These are phyloP conservation scores for Phenganax subtilis DNA, from an alignment of 92 coral and sea anemone species.

Conservation along the genomic window DNA sequence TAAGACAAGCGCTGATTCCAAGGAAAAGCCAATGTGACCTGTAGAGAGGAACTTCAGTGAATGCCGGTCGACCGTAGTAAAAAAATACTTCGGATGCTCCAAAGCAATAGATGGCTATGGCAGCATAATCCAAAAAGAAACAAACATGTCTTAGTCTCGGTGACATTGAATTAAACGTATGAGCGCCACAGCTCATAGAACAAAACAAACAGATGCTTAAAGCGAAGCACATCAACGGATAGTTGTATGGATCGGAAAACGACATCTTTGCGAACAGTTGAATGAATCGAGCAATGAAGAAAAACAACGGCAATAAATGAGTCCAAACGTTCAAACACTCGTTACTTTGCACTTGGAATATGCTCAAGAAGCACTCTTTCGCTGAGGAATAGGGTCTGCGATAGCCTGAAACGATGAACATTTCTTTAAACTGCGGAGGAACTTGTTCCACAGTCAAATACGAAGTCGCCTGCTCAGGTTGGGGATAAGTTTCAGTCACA, in stretches of 20 bases:
- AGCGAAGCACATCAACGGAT: constrained; percentile 81
- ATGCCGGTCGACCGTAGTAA: constrained; percentile 81
- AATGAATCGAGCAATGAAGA: constrained; percentile 63
- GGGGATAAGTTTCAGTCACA: background rate
- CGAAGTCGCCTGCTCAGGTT: background rate
- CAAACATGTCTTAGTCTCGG: constrained; percentile 76
- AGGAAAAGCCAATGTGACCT: constrained; percentile 55
- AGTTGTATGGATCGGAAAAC: constrained; percentile 59
- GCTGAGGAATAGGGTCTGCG: constrained; percentile 85
- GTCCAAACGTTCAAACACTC: constrained; percentile 95
- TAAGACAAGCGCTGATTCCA: constrained; percentile 52
- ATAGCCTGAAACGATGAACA: constrained; percentile 74
- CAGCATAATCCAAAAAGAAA: constrained; percentile 94
- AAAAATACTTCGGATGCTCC: constrained; percentile 82
- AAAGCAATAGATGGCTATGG: constrained; percentile 79
- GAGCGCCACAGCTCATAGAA: constrained; percentile 85
- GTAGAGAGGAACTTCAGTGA: constrained; percentile 47
- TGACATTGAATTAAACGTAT: constrained; percentile 85
- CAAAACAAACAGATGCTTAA: constrained; percentile 87
- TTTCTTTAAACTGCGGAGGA: constrained; percentile 86
- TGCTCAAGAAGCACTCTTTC: constrained; percentile 74
- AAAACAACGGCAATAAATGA: constrained; percentile 76
- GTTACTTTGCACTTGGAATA: constrained; percentile 60
- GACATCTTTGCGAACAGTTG: constrained; percentile 55
- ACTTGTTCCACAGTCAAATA: constrained; percentile 58